Evolutionary conservation across 2,797 vertebrate species (phyloP).

Genomic region (Bufotes viridis): DNA sequence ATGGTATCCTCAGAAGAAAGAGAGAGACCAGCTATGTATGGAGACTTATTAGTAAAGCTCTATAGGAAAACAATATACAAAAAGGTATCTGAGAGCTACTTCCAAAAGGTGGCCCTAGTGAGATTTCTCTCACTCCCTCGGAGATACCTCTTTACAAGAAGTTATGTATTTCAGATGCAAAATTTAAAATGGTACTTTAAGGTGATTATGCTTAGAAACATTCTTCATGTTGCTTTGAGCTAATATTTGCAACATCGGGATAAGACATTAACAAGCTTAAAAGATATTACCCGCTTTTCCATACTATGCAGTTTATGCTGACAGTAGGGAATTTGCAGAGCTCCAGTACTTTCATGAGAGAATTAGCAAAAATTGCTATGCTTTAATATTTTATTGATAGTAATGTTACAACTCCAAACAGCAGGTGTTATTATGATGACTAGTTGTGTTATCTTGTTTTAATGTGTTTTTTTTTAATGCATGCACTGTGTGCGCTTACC

Average conservation of each 20-base stretch:
- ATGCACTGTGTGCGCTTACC: not conserved
- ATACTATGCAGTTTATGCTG: slow-evolving; percentile 72
- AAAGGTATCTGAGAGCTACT: too few relatives aligned
- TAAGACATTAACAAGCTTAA: slow-evolving; percentile 79
- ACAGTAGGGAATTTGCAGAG: slow-evolving; percentile 70
- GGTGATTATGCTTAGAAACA: slow-evolving; percentile 62
- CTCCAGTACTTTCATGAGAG: slow-evolving; percentile 74
- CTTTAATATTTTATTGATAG: slow-evolving; percentile 79
- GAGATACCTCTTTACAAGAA: not conserved
- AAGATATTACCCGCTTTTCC: slow-evolving; percentile 75
- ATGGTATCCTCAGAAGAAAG: too few relatives aligned
- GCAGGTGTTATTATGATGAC: slow-evolving; percentile 75
- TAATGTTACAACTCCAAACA: slow-evolving; percentile 74
- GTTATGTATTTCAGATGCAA: not conserved
- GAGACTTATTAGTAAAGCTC: too few relatives aligned
- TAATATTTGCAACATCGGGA: slow-evolving; percentile 74
- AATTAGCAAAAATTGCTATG: slow-evolving; percentile 78
- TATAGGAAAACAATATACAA: too few relatives aligned
- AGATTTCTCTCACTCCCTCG: too few relatives aligned
- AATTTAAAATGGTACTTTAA: slow-evolving; percentile 26
- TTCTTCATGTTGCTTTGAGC: slow-evolving; percentile 71
- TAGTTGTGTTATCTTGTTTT: slow-evolving; percentile 67
- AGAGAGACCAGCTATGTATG: too few relatives aligned
- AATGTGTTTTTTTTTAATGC: slow-evolving; percentile 1
- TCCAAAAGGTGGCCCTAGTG: too few relatives aligned